Evolutionary conservation across 2,888 invertebrate species (phyloP), one percentile per base, ranked within the genome.

Genomic region (Lasioglossum malachurum): DNA sequence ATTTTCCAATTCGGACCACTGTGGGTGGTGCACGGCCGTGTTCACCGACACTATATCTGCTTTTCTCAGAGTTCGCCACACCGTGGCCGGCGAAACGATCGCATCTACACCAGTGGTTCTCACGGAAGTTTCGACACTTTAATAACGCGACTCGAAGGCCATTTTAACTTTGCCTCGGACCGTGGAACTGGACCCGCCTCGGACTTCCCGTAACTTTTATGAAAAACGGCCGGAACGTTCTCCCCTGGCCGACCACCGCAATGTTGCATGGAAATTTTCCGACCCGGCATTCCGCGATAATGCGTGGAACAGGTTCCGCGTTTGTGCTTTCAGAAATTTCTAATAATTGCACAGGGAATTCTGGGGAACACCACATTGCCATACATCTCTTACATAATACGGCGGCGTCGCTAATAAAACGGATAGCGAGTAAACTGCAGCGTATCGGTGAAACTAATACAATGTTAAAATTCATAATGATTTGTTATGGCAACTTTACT

Each of bases 51-150:
- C 74, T 41, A 19, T 87, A 16, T 46, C 72, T 83, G 69, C 72
- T 72, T 82, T 87, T 53, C 79, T 35, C n/a, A 12, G 44, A 64
- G 72, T 78, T 84, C 76, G 35, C 64, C 38, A 3, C 19, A 4
- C 60, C 12, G 12, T 14, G 27, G 53, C 5, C 19, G 49, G 14
- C 23, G 74, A 86, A 89, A 83, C 78, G 69, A 88, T 82, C 78
- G 75, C 78, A 82, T 87, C 84, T 75, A 67, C 67, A n/a, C 38
- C 80, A 83, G 60, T 78, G 83, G 74, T 75, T 79, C 78, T 78
- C 79, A 64, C 60, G 46, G 46, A 77, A 79, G 46, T 83, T 83
- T 79, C 75, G 75, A 83, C 87, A 81, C 75, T 86, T 83, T 84
- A 82, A 88, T 44, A 72, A 82, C 78, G 27, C 27, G 67, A 35